Conservation (phyloP, 1,140 invertebrate species). For the Caerostris darwini region DNA sequence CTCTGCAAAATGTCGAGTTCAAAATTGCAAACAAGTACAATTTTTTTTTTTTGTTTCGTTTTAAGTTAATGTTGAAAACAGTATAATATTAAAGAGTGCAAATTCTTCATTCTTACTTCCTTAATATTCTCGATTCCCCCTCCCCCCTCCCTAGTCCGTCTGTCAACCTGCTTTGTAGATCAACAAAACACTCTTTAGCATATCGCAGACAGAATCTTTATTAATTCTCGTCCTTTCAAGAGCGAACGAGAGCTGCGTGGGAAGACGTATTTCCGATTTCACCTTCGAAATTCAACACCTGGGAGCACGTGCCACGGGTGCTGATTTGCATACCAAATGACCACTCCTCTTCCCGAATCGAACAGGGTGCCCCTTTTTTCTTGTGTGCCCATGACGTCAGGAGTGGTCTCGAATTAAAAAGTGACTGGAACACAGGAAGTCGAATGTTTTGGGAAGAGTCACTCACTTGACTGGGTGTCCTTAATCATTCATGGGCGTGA, state of each 20-base stretch:
- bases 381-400: neutral
- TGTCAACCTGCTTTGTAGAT: too few relatives aligned
- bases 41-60: too few relatives aligned
- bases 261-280: slow-evolving; percentile 35
- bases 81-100: too few relatives aligned
- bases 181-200: too few relatives aligned
- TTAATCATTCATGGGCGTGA: neutral
- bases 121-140: too few relatives aligned
- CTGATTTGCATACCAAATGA: neutral
- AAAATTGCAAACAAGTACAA: too few relatives aligned
- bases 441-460: neutral
- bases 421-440: neutral
- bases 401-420: neutral
- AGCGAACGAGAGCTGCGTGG: slow-evolving; percentile 2
- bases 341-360: neutral
- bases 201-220: neutral
- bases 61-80: too few relatives aligned
- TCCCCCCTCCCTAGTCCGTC: too few relatives aligned
- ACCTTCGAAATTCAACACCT: slow-evolving; percentile 20
- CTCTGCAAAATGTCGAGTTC: too few relatives aligned
- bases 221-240: neutral
- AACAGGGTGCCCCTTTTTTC: slow-evolving; percentile 4
- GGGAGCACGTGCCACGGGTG: neutral
- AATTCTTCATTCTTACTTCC: too few relatives aligned
- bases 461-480: neutral